These are phyloP conservation scores for Sycophaga agraensis DNA, from an alignment of 1,140 invertebrate species.

Conservation along the genomic window DNA sequence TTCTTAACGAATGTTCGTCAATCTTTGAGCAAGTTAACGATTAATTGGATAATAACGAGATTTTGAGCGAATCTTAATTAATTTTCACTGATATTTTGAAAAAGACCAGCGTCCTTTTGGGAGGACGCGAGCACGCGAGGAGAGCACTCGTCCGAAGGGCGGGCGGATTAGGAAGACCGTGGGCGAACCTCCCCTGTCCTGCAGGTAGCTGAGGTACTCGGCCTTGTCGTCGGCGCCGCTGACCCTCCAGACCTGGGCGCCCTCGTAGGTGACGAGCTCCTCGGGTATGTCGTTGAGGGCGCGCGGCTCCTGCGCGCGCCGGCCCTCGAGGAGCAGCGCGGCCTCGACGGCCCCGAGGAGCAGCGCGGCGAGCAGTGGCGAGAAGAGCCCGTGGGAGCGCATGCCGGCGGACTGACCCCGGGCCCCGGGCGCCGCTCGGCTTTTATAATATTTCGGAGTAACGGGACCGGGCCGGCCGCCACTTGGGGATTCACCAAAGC, in stretches of 20 bases:
- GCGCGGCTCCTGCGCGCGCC: not conserved
- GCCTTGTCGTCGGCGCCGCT: slow-evolving; percentile 43
- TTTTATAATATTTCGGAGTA: slow-evolving; percentile 55
- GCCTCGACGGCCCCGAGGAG: slow-evolving; percentile 11
- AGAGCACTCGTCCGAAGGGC: too few species aligned
- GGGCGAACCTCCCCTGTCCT: slow-evolving; percentile 52
- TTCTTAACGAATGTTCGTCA: too few species aligned
- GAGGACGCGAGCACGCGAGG: too few species aligned
- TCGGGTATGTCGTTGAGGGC: slow-evolving; percentile 39
- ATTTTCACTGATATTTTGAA: too few species aligned
- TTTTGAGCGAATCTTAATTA: too few species aligned
- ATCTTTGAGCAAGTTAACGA: too few species aligned
- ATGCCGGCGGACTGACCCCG: slow-evolving; percentile 39
- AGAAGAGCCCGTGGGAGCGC: slow-evolving; percentile 14
- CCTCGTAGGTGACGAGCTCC: slow-evolving; percentile 55
- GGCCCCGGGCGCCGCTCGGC: slow-evolving; percentile 32
- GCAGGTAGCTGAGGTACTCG: slow-evolving; percentile 49
- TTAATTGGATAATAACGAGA: too few species aligned
- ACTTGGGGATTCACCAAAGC: slow-evolving; percentile 12
- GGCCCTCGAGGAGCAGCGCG: not conserved
- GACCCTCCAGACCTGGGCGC: slow-evolving; percentile 59
- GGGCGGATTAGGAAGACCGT: too few species aligned
- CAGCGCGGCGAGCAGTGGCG: not conserved
- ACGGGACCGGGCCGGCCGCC: slow-evolving; percentile 37
- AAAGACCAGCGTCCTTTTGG: too few species aligned